Evolutionary conservation across 1,140 invertebrate species (phyloP).

Genomic region (Hydropsyche tenuis): DNA sequence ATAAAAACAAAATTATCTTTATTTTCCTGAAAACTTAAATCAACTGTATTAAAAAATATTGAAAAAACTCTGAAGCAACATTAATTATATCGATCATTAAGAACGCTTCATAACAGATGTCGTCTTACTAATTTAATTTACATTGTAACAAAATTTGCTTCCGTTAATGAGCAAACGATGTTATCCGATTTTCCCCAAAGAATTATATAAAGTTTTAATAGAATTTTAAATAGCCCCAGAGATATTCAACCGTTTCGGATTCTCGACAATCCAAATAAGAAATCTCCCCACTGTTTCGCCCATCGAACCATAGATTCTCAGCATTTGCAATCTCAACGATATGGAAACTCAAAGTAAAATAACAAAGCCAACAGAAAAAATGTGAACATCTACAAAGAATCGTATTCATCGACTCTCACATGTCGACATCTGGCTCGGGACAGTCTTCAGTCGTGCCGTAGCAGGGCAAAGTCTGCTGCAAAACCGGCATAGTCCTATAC

Average conservation of each 20-base stretch:
- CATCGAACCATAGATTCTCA: not conserved
- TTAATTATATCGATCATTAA: not conserved
- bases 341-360: not conserved
- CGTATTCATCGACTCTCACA: not conserved
- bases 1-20: not conserved
- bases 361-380: not conserved
- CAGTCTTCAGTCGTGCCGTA: constrained; percentile 31
- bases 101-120: not conserved
- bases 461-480: constrained; percentile 56
- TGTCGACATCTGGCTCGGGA: not conserved
- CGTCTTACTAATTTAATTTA: not conserved
- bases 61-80: too few species aligned
- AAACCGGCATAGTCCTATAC: constrained; percentile 53
- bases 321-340: not conserved
- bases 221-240: not conserved
- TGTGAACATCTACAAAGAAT: not conserved
- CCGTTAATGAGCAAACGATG: not conserved
- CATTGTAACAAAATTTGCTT: not conserved
- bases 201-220: not conserved
- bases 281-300: not conserved
- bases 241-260: too few species aligned
- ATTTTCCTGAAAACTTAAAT: too few species aligned
- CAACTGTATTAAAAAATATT: too few species aligned
- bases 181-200: not conserved
- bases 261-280: not conserved